Percentiles rank a stretch among this genome's conserved stretches.
These are phyloP conservation scores for Drosophila erecta DNA, from an alignment of 1,140 invertebrate species.

Conservation along the genomic window DNA sequence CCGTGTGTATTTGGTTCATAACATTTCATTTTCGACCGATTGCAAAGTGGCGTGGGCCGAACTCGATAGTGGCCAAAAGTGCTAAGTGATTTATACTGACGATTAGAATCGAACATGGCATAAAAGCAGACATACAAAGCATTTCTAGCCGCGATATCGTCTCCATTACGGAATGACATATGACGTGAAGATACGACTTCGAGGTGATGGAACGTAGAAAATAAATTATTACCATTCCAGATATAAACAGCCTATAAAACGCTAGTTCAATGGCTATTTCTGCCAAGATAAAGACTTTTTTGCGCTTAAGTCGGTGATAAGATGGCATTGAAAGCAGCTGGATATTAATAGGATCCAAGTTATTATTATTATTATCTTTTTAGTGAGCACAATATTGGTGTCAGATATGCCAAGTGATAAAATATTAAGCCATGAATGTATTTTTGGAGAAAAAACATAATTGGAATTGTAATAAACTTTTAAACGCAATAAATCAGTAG, in stretches of 20 bases:
- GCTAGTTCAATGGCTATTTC: conserved; percentile 12
- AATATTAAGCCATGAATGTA: background rate
- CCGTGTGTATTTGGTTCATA: background rate
- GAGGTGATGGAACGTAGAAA: conserved; percentile 13
- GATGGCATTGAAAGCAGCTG: background rate
- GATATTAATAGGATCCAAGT: background rate
- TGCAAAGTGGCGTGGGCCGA: conserved; percentile 45
- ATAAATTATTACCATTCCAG: conserved; percentile 30
- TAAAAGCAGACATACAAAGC: conserved; percentile 36
- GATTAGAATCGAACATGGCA: conserved; percentile 46
- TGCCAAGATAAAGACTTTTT: background rate
- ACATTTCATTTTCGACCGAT: conserved; percentile 23
- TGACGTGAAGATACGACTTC: conserved; percentile 23
- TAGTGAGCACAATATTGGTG: no score
- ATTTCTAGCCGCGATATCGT: conserved; percentile 35
- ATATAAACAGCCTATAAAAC: conserved; percentile 25
- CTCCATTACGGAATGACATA: conserved; percentile 48
- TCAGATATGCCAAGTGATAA: background rate
- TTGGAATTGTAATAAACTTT: no score
- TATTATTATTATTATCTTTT: background rate
- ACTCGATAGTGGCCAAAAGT: conserved; percentile 46
- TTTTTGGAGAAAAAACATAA: no score
- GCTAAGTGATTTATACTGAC: conserved; percentile 71
- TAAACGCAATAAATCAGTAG: no score
- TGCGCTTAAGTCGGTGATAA: no score